Percentiles rank a stretch among this genome's conserved stretches.
phyloP scores from a whole-genome alignment of 2,113 vertebrate species.

The Tonatia bakeri region DNA sequence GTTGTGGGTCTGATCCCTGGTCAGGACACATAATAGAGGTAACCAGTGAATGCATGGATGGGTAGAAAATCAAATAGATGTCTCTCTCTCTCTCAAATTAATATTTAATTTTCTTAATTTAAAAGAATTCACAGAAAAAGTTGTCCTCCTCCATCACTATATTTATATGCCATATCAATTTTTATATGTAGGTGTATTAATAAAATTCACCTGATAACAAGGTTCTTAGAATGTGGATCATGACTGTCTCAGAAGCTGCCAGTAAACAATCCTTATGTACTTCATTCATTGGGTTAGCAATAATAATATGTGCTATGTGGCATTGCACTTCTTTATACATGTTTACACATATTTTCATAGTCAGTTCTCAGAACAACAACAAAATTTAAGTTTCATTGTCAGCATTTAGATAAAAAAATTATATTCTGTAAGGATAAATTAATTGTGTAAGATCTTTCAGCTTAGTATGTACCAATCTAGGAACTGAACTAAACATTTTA shows the following conservation, averaged over 20 bases:
- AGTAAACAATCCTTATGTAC: background rate
- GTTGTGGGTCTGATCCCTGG: too few species aligned
- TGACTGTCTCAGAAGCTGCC: background rate
- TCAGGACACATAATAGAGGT: too few species aligned
- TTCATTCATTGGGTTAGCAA: background rate
- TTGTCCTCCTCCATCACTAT: background rate
- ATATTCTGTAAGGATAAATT: background rate
- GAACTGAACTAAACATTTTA: constrained; percentile 8
- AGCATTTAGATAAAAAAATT: background rate
- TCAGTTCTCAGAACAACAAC: background rate
- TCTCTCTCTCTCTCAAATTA: too few species aligned
- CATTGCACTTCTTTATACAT: background rate
- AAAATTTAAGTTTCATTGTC: background rate
- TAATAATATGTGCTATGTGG: background rate
- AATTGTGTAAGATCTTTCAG: background rate
- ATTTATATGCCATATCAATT: background rate
- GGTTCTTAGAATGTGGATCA: background rate
- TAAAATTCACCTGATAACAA: background rate
- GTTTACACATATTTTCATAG: constrained; percentile 25
- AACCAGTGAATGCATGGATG: too few species aligned
- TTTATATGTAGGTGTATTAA: background rate
- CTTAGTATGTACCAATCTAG: background rate
- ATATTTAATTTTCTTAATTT: too few species aligned
- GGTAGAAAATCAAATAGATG: too few species aligned
- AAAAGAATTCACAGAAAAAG: background rate